Evolutionary conservation across 2,113 vertebrate genomes (phyloP).

Genomic region (Zapus hudsonius): DNA sequence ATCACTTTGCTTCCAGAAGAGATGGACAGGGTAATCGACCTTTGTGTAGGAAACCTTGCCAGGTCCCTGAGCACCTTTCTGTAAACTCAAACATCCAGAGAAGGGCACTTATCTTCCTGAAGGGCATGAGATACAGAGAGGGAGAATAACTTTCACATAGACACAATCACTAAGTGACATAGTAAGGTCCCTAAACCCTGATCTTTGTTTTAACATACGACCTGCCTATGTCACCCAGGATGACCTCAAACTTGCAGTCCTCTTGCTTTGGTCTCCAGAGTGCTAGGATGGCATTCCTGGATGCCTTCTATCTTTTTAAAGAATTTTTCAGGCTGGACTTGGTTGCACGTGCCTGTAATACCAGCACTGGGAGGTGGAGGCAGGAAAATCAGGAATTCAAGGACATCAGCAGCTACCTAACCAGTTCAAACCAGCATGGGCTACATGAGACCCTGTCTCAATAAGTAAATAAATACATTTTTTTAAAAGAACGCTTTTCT

Average conservation of each 20-base stretch:
- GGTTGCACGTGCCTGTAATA: background rate
- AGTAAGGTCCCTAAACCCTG: background rate
- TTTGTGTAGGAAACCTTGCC: background rate
- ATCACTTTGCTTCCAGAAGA: background rate
- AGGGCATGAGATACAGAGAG: background rate
- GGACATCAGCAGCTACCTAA: background rate
- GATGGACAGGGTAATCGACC: accelerated
- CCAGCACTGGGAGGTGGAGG: background rate
- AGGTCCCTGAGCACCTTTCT: background rate
- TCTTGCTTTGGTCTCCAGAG: background rate
- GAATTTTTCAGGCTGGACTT: background rate
- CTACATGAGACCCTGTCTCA: background rate
- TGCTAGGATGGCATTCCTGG: background rate
- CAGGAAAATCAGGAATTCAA: background rate
- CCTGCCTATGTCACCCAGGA: background rate
- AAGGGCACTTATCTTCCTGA: background rate
- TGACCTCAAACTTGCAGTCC: background rate
- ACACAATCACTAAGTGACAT: background rate
- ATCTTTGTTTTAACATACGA: background rate
- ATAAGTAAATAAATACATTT: background rate
- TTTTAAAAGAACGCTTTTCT: no score
- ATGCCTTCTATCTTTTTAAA: background rate
- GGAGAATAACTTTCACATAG: background rate
- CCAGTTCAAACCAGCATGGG: background rate
- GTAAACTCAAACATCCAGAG: background rate